phyloP scores from a whole-genome alignment of 2,888 invertebrate species.

The Sphinx pinastri region DNA sequence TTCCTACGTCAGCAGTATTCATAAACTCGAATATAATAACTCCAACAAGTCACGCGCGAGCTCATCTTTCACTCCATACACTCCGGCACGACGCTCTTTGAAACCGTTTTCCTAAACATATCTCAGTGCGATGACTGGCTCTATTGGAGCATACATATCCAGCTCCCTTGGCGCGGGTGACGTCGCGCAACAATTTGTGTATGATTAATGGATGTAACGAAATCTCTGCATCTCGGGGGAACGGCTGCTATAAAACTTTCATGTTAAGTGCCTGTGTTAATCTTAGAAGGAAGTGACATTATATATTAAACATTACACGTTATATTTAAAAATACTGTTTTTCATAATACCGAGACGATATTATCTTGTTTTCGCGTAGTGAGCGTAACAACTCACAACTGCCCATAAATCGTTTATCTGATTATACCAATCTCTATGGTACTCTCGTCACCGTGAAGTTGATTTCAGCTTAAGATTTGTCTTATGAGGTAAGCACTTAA shows the following conservation, averaged over 20 bases:
- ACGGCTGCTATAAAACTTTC: constrained; percentile 51
- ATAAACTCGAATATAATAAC: background rate
- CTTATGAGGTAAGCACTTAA: no score
- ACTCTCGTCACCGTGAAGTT: no score
- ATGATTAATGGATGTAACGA: constrained; percentile 63
- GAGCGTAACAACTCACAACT: no score
- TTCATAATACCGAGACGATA: no score
- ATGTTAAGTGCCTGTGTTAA: constrained; percentile 29
- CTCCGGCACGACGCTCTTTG: background rate
- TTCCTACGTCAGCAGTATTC: no score
- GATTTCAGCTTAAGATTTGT: no score
- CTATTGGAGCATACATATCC: constrained; percentile 65
- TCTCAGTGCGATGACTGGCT: constrained; percentile 68
- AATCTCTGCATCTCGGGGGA: constrained; percentile 48
- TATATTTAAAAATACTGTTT: no score
- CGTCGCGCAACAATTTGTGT: constrained; percentile 61
- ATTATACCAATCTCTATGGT: no score
- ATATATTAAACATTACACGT: no score
- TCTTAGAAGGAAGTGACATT: no score
- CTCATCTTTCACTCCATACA: constrained; percentile 37
- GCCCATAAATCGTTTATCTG: no score
- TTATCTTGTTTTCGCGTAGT: no score
- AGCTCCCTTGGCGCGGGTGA: constrained; percentile 37
- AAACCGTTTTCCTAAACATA: constrained; percentile 49
- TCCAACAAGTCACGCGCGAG: constrained; percentile 30